Base-by-base conservation (phyloP, 2,888 invertebrate species). In the Agrochola lota region DNA sequence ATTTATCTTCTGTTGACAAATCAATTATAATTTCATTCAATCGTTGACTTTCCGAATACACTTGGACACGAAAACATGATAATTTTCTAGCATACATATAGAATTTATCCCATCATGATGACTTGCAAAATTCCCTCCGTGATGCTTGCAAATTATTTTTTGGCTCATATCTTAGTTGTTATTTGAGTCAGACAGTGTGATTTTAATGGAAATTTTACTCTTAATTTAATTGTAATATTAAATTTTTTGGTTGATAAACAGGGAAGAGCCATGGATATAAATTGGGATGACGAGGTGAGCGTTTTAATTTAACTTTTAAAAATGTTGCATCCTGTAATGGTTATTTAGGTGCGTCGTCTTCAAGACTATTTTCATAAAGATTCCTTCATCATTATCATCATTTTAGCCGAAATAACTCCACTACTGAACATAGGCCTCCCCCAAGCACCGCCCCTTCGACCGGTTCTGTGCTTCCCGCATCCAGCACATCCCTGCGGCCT, bases 211-310 rank as follows among this genome's bases (percentile, higher is more conserved):
- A 35, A 62, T 17, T 67, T 30, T 62, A 20, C 26, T 62, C 15
- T 52, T 59, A 35, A 69, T 74, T 62, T 35, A 62, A 52, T 83
- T 64, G 49, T 69, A 74, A 71, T 83, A 84, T 71, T 67, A 15
- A 30, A 69, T 80, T 80, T 71, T 80, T 83, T 78, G 30, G 74
- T 74, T 77, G 62, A 52, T 72, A 57, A 66, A 66, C 69, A 73
- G n/a, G 60, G 66, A 62, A 71, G 60, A 71, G 71, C 66, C 60
- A 77, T 85, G 72, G 63, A 77, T 69, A 40, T 74, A 9, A 74
- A 81, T 81, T 78, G 77, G 74, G 81, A 83, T 46, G 85, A 85
- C 23, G 79, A 77, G 71, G 83, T 84, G 71, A 84, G 80, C 64
- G 26, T n/a, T 43, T 62, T 9, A 35, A 49, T 69, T 69, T 66